Evolutionary conservation across 2,888 invertebrate genomes (phyloP).

Genomic region (Scaptomyza polygonia): DNA sequence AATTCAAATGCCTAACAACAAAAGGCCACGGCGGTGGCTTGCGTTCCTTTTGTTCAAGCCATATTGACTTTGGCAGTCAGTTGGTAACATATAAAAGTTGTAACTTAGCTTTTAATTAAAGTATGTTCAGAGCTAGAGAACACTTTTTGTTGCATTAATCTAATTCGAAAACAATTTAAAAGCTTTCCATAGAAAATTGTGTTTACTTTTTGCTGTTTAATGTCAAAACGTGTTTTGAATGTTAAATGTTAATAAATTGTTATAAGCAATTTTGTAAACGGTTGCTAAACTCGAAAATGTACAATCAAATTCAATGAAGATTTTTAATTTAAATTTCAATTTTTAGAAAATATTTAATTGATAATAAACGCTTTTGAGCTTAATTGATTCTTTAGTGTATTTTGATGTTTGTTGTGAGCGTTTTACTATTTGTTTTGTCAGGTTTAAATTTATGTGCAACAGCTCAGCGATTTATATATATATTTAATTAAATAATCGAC

Average conservation of each 20-base stretch:
- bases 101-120: background rate
- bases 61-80: constrained; percentile 3
- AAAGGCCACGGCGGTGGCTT: constrained; percentile 22
- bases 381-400: constrained; percentile 28
- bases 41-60: constrained; percentile 22
- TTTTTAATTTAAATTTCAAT: background rate
- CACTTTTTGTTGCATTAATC: background rate
- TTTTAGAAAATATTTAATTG: background rate
- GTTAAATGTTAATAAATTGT: background rate
- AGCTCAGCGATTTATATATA: constrained; percentile 71
- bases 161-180: background rate
- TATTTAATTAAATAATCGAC: constrained; percentile 69
- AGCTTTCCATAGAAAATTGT: background rate
- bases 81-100: constrained; percentile 4
- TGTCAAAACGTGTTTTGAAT: background rate
- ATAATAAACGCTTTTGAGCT: background rate
- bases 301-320: background rate
- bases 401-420: constrained; percentile 2
- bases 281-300: too few relatives aligned
- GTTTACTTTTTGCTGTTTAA: background rate
- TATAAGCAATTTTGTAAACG: too few relatives aligned
- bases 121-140: background rate
- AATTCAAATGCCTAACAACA: constrained; percentile 46
- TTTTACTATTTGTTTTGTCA: constrained; percentile 34
- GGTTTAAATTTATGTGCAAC: constrained; percentile 68